Evolutionary conservation across 2,888 invertebrate genomes (phyloP).

Genomic region (Xestia c-nigrum): DNA sequence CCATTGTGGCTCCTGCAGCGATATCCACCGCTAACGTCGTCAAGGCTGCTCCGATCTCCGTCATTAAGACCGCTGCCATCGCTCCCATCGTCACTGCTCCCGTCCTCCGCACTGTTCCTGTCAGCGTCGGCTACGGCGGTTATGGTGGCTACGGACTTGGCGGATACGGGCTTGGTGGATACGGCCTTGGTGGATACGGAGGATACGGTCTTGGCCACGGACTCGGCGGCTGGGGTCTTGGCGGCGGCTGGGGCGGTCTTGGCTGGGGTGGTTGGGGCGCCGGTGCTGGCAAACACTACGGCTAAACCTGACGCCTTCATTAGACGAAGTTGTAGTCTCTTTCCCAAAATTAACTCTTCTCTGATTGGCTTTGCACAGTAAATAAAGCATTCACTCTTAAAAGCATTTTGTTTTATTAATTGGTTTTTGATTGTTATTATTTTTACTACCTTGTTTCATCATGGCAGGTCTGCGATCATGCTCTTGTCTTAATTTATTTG

Average conservation of each 20-base stretch:
- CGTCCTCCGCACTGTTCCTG: slow-evolving; percentile 67
- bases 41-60: slow-evolving; percentile 82
- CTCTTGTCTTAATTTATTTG: not conserved
- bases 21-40: slow-evolving; percentile 81
- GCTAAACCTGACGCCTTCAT: slow-evolving; percentile 45
- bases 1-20: slow-evolving; percentile 75
- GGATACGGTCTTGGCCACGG: slow-evolving; percentile 26
- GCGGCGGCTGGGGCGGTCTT: slow-evolving; percentile 22
- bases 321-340: slow-evolving; percentile 47
- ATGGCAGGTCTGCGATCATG: not conserved
- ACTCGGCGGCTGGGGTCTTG: slow-evolving; percentile 12
- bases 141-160: slow-evolving; percentile 43
- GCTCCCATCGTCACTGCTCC: slow-evolving; percentile 77
- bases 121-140: slow-evolving; percentile 36
- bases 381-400: slow-evolving; percentile 64
- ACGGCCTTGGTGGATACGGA: slow-evolving; percentile 45
- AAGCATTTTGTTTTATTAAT: slow-evolving; percentile 21
- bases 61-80: slow-evolving; percentile 76
- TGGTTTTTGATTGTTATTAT: not conserved
- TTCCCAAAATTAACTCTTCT: slow-evolving; percentile 45
- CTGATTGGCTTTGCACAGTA: slow-evolving; percentile 56
- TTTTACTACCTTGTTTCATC: not conserved
- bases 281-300: slow-evolving; percentile 42
- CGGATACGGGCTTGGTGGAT: slow-evolving; percentile 54
- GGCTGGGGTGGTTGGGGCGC: slow-evolving; percentile 39